Evolutionary conservation across 1,140 invertebrate species (phyloP).

Genomic region (Nylanderia fulva): DNA sequence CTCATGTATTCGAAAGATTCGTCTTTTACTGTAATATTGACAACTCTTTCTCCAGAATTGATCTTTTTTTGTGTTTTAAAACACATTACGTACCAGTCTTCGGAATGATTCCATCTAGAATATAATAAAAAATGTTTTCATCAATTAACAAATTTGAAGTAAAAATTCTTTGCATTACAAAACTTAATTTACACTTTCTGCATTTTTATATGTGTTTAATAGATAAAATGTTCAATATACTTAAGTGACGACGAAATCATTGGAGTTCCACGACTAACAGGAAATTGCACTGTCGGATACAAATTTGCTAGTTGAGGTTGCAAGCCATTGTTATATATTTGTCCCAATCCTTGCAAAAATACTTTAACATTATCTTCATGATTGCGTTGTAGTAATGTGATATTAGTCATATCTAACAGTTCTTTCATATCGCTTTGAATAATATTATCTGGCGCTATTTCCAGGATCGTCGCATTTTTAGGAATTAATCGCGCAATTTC

Average conservation of each 20-base stretch:
- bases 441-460: constrained; percentile 93
- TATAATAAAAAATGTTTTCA: too few species aligned
- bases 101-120: constrained; percentile 95
- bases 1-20: constrained; percentile 91
- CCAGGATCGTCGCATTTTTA: constrained; percentile 91
- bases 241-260: constrained; percentile 89
- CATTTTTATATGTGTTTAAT: too few species aligned
- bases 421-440: constrained; percentile 18
- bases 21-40: constrained; percentile 88
- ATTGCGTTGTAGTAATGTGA: constrained; percentile 92
- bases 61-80: constrained; percentile 88
- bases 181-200: too few species aligned
- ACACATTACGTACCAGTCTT: constrained; percentile 90
- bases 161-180: too few species aligned
- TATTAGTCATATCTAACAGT: constrained; percentile 87
- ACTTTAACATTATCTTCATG: constrained; percentile 90
- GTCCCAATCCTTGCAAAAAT: constrained; percentile 91
- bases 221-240: neutral
- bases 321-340: constrained; percentile 89
- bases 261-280: constrained; percentile 91
- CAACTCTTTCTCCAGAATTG: constrained; percentile 88
- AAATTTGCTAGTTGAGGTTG: constrained; percentile 88
- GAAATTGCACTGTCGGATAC: constrained; percentile 89
- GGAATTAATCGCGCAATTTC: constrained; percentile 92
- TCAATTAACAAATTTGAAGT: too few species aligned